These are phyloP conservation scores for Macrotus californicus DNA, from an alignment of 2,113 vertebrate species.

Conservation along the genomic window DNA sequence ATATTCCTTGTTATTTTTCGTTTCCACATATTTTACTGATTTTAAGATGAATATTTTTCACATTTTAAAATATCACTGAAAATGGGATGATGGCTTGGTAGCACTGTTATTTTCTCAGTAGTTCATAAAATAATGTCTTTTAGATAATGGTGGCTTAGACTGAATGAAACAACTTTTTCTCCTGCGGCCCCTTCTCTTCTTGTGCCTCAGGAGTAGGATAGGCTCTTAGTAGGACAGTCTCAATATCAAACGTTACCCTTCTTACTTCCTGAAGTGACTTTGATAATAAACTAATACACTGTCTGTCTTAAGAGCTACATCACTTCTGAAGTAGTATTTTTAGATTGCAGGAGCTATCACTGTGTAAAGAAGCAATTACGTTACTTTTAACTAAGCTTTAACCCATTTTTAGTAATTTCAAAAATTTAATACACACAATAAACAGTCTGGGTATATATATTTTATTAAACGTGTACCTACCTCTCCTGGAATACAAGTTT, in stretches of 20 bases:
- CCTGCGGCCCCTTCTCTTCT: neutral
- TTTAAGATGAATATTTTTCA: neutral
- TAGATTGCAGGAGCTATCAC: neutral
- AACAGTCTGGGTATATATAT: neutral
- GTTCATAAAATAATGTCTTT: neutral
- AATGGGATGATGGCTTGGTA: neutral
- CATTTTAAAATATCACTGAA: neutral
- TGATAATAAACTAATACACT: neutral
- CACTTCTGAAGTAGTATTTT: conserved; percentile 3
- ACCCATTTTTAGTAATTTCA: neutral
- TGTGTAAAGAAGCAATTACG: neutral
- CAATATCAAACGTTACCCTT: neutral
- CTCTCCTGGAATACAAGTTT: neutral
- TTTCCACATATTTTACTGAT: neutral
- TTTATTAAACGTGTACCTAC: neutral
- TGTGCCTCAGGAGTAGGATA: neutral
- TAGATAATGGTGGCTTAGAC: neutral
- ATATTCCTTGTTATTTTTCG: neutral
- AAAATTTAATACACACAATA: neutral
- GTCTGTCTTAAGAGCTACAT: neutral
- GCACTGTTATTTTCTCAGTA: neutral
- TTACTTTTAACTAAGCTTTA: conserved; percentile 3
- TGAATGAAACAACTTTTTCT: neutral
- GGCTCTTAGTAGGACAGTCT: neutral
- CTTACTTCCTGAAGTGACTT: neutral